These are phyloP conservation scores for Cettia cetti DNA, from an alignment of 2,113 vertebrate genomes.

Conservation along the genomic window DNA sequence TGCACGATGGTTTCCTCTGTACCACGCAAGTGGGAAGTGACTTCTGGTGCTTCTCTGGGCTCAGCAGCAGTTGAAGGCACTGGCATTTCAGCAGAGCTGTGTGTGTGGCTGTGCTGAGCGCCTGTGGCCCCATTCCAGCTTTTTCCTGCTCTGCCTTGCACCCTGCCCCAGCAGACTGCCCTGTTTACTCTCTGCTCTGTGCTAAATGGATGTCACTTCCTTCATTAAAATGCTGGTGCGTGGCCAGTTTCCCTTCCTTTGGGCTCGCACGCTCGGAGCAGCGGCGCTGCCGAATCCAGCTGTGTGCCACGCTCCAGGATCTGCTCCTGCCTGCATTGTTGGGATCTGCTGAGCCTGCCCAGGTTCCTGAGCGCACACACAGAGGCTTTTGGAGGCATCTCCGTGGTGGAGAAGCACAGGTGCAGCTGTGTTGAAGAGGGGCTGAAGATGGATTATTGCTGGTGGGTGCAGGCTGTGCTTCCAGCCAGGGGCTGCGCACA, in stretches of 20 bases:
- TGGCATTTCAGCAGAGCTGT: not conserved
- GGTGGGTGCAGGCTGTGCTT: not conserved
- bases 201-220: constrained; percentile 48
- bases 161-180: not conserved
- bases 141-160: not conserved
- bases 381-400: not conserved
- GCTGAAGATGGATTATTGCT: not conserved
- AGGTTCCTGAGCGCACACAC: fast-evolving
- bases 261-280: not conserved
- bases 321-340: fast-evolving
- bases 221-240: constrained; percentile 28
- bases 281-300: not conserved
- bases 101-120: not conserved
- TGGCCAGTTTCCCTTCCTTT: not conserved
- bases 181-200: constrained; percentile 40
- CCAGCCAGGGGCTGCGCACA: fast-evolving
- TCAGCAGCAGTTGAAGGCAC: not conserved
- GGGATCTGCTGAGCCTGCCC: not conserved
- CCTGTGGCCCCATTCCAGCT: not conserved
- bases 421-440: not conserved
- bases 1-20: not conserved
- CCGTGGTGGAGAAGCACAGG: not conserved
- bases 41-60: not conserved
- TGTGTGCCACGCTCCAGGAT: not conserved
- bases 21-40: not conserved